phyloP scores from a whole-genome alignment of 2,113 vertebrate species.

The Leuciscus idus region DNA sequence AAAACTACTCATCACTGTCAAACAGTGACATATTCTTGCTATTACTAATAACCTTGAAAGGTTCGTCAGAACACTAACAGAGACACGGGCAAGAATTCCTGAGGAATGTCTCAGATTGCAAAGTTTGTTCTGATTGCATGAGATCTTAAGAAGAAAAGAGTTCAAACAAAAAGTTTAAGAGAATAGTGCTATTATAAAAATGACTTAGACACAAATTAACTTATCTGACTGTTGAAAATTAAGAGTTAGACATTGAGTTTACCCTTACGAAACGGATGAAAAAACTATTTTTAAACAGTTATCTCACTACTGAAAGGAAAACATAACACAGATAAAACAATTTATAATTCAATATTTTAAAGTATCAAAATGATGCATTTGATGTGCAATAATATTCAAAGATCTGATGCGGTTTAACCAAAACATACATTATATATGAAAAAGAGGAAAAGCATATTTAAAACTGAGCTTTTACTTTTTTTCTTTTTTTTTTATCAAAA shows the following conservation, averaged over 20 bases:
- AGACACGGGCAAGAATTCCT: slow-evolving; percentile 87
- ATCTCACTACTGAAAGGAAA: not conserved
- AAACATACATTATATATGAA: not conserved
- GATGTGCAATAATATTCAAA: not conserved
- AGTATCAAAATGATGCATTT: not conserved
- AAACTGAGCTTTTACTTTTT: not conserved
- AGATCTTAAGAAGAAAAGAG: slow-evolving; percentile 73
- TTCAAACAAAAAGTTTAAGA: not conserved
- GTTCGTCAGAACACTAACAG: slow-evolving; percentile 76
- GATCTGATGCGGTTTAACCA: not conserved
- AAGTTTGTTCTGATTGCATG: slow-evolving; percentile 80
- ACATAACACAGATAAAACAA: not conserved
- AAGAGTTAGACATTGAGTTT: not conserved
- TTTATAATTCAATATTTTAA: not conserved
- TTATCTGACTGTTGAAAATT: not conserved
- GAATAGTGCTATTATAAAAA: not conserved
- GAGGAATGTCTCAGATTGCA: slow-evolving; percentile 87
- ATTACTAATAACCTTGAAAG: slow-evolving; percentile 37
- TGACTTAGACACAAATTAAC: not conserved
- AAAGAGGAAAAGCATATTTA: not conserved
- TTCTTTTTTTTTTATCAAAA: not conserved
- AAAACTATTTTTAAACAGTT: not conserved
- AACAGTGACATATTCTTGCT: slow-evolving; percentile 17
- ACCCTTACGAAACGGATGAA: not conserved
- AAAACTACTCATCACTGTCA: not conserved